These are phyloP conservation scores for Lateolabrax maculatus DNA, from an alignment of 2,797 vertebrate genomes.

Conservation along the genomic window DNA sequence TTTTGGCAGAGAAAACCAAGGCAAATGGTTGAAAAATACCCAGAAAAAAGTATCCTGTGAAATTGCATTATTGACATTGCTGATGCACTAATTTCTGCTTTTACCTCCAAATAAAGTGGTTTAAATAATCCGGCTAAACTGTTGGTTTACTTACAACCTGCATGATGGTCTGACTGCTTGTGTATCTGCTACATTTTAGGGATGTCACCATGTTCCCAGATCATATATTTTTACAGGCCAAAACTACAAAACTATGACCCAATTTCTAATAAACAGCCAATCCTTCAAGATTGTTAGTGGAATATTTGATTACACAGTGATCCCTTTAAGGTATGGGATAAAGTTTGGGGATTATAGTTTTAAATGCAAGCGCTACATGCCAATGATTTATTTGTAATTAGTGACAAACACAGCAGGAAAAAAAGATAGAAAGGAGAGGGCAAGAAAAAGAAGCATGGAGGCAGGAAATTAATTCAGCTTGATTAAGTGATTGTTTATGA, in stretches of 20 bases:
- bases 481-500: conserved; percentile 51
- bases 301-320: conserved; percentile 2
- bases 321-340: not conserved
- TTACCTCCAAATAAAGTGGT: not conserved
- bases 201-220: not conserved
- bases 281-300: not conserved
- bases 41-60: not conserved
- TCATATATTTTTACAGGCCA: not conserved
- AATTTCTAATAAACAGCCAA: not conserved
- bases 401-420: conserved; percentile 20
- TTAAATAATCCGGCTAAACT: not conserved
- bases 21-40: not conserved
- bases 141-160: not conserved
- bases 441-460: conserved; percentile 1
- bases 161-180: not conserved
- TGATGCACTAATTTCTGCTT: not conserved
- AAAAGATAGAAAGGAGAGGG: not conserved
- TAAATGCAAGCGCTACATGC: conserved; percentile 8
- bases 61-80: not conserved
- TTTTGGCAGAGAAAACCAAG: not conserved
- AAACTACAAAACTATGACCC: not conserved
- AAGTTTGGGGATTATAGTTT: not conserved
- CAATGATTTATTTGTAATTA: conserved; percentile 46
- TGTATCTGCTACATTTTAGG: not conserved
- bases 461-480: conserved; percentile 50